Evolutionary conservation across 2,888 invertebrate genomes (phyloP), one percentile per base, ranked within the genome.

Genomic region (Meiosimyza decipiens): DNA sequence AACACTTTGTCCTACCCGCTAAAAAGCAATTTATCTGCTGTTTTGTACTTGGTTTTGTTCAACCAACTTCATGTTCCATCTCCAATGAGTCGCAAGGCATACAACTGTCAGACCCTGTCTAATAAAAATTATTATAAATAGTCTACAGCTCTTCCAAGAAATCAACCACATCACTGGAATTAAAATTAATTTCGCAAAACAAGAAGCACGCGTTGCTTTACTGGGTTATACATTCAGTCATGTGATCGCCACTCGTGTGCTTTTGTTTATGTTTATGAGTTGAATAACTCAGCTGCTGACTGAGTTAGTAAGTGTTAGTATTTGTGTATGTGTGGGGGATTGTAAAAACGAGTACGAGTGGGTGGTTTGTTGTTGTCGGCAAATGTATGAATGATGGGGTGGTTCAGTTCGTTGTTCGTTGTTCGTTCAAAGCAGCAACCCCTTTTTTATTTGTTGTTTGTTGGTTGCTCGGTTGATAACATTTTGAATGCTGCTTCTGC

Each of bases 231-330:
- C 52, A 51, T 47, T 74, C 70, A 73, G 77, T 75, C 76, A 77
- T 77, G 81, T 82, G 82, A 81, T 80, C 82, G 66, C 22, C 57
- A 57, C n/a, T 67, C 40, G 52, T 54, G n/a, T 52, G 33, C 57
- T 49, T 47, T 59, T 59, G 52, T 33, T 57, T 50, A 51, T 65
- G 65, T 65, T 51, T 65, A 50, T 51, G 67, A 67, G 67, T 67
- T 67, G 67, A 67, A 67, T 67, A 67, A 67, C 57, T 67, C 67
- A 67, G 67, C 67, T 40, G 55, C 55, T 33, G 65, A 49, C 28
- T 47, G 65, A 65, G 51, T 49, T 18, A 50, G 47, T 51, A 15
- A 54, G 51, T 47, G 16, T 33, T 50, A 28, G 28, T 65, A 40
- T 28, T 22, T 51, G 65, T 33, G 7, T n/a, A 47, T 63, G 16